phyloP scores from a whole-genome alignment of 2,797 vertebrate genomes.

The Sebastes taczanowskii region DNA sequence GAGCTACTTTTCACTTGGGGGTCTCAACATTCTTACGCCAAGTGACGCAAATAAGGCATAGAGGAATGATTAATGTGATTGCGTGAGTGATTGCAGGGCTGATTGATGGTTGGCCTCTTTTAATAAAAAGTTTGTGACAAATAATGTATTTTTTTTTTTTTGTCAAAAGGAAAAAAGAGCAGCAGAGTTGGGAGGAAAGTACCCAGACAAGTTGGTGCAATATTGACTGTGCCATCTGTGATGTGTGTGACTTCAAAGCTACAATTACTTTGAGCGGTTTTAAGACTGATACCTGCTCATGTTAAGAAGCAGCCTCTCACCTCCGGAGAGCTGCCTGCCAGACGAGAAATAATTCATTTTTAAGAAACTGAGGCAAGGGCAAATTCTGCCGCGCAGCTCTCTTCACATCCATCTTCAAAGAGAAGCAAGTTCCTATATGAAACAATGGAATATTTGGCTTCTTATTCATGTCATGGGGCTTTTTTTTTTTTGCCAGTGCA shows the following conservation, averaged over 20 bases:
- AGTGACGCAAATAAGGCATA: slow-evolving; percentile 75
- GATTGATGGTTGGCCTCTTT: slow-evolving; percentile 78
- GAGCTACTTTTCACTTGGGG: slow-evolving; percentile 67
- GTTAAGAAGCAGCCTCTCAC: slow-evolving; percentile 80
- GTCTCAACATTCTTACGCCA: slow-evolving; percentile 57
- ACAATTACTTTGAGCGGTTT: slow-evolving; percentile 84
- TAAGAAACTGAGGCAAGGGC: slow-evolving; percentile 75
- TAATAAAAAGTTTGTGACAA: slow-evolving; percentile 74
- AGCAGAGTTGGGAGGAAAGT: slow-evolving; percentile 70
- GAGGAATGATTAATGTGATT: slow-evolving; percentile 79
- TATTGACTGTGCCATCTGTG: slow-evolving; percentile 81
- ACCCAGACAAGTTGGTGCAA: slow-evolving; percentile 78
- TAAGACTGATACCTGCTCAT: slow-evolving; percentile 83
- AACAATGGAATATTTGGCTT: slow-evolving; percentile 80
- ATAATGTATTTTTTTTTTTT: slow-evolving; percentile 61
- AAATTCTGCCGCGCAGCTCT: slow-evolving; percentile 72
- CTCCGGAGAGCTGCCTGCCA: slow-evolving; percentile 82
- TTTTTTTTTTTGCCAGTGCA: slow-evolving; percentile 52
- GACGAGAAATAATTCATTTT: slow-evolving; percentile 81
- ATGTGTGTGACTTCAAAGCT: slow-evolving; percentile 83
- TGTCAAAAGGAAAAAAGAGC: slow-evolving; percentile 53
- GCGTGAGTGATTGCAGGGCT: slow-evolving; percentile 74
- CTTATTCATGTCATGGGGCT: slow-evolving; percentile 65
- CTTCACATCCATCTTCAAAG: slow-evolving; percentile 80
- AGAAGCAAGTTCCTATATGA: slow-evolving; percentile 76